Base-by-base conservation (phyloP, 2,113 vertebrate species). In the Platysternon megacephalum region DNA sequence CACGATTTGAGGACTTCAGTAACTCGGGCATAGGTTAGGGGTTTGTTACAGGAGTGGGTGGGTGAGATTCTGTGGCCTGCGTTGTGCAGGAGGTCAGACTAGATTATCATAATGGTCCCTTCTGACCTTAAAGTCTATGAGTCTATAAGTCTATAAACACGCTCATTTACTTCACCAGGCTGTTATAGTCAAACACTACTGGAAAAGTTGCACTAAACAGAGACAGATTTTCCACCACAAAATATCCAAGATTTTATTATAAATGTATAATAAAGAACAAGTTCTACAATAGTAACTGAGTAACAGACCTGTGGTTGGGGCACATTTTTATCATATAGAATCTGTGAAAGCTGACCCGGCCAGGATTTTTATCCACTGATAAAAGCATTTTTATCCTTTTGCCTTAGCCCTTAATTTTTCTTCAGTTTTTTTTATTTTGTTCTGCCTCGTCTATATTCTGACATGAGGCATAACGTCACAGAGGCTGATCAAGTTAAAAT, bases 291-390 rank as follows among this genome's bases (percentile, higher is more conserved):
- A 91, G 52, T 32, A 95, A 72, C 35, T 91, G 55, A 35, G 39
- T 26, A 76, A 32, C 4, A 83, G 16, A 79, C 46, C 29, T 74
- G 6, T 44, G 13, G 5, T 21, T 81, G 74, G 19, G 52, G 4
- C 44, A 55, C 32, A 85, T 82, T 93, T 72, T 93, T 74, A 93
- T 5, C 39, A 84, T 1, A 1, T 6, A 84, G 74, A 84, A 92
- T n/a, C 8, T 82, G 24, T 92, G 90, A 96, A 95, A 90, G 89
- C 17, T 81, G 61, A 42, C 85, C 89, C 85, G 93, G 79, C 84
- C 52, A 88, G 51, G 55, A 76, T 79, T 92, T 94, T 96, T 87
- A 87, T 46, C 55, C 68, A 82, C 21, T 78, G 35, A 86, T 72
- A 51, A 51, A 51, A 49, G 49, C 49, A 49, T 16, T 49, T 53